Conservation (phyloP, 2,113 vertebrate genomes). For the Phaethon lepturus region DNA sequence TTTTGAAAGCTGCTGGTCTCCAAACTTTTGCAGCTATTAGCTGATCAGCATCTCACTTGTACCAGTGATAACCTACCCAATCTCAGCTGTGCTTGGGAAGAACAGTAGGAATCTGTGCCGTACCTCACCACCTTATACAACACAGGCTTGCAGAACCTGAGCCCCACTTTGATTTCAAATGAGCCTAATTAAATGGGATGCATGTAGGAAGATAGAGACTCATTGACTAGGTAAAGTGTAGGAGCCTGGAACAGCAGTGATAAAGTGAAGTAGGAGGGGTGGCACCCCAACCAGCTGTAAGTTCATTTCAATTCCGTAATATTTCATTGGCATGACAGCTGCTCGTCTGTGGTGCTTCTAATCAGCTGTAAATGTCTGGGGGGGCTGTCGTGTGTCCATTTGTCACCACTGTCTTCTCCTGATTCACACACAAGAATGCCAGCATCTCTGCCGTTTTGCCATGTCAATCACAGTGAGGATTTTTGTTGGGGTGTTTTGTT, state of each 20-base stretch:
- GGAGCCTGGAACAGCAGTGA: conserved; percentile 40
- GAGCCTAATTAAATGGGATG: conserved; percentile 28
- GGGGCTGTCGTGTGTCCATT: neutral
- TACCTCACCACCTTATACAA: neutral
- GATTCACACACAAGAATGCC: neutral
- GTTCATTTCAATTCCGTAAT: conserved; percentile 31
- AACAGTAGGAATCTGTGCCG: neutral
- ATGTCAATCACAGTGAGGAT: neutral
- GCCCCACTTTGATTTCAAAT: neutral
- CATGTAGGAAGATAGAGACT: neutral
- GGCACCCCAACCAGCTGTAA: conserved; percentile 14
- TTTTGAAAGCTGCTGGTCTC: neutral
- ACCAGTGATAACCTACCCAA: neutral
- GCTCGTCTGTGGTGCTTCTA: neutral
- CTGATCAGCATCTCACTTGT: neutral
- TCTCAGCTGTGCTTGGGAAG: neutral
- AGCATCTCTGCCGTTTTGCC: neutral
- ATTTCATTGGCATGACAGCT: conserved; percentile 33
- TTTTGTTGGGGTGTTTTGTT: neutral
- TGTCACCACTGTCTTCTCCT: neutral
- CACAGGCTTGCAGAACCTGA: neutral
- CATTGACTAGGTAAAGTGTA: neutral
- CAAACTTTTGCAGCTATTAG: neutral
- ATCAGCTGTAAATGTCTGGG: conserved; percentile 25
- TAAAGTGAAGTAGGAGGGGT: conserved; percentile 6